phyloP scores from a whole-genome alignment of 1,140 invertebrate species.

The Drosophila punjabiensis region DNA sequence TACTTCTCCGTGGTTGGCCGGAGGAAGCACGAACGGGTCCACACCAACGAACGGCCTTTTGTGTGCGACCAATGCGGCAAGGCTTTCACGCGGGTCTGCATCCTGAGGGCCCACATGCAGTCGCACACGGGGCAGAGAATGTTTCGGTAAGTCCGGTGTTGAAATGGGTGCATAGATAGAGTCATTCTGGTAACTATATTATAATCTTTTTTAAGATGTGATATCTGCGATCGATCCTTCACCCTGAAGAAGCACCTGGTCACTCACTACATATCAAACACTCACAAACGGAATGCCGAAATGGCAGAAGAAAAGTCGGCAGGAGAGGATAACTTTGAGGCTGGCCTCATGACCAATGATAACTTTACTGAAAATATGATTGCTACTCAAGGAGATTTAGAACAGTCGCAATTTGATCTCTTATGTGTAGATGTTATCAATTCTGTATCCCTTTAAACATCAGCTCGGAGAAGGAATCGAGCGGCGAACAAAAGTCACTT shows the following conservation, averaged over 20 bases:
- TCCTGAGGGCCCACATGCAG: slow-evolving; percentile 66
- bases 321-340: background rate
- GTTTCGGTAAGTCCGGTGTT: slow-evolving; percentile 37
- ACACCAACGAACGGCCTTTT: slow-evolving; percentile 87
- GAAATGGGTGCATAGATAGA: background rate
- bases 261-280: slow-evolving; percentile 31
- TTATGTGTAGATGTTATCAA: background rate
- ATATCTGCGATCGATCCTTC: slow-evolving; percentile 33
- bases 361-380: background rate
- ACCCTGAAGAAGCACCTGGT: slow-evolving; percentile 35
- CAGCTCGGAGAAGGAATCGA: background rate
- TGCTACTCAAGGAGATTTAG: background rate
- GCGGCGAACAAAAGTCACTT: background rate
- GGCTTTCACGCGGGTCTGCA: slow-evolving; percentile 86
- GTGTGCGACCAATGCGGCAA: slow-evolving; percentile 87
- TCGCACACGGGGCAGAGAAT: slow-evolving; percentile 50
- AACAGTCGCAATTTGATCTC: slow-evolving; percentile 15
- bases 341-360: background rate
- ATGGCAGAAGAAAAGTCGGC: background rate
- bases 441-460: background rate
- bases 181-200: background rate
- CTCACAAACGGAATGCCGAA: slow-evolving; percentile 24
- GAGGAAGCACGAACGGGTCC: slow-evolving; percentile 83
- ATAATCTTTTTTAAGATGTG: slow-evolving; percentile 10
- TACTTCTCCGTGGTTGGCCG: slow-evolving; percentile 67